Evolutionary conservation across 30 jellyfish, hydroid and myxozoan species (phyloP), one percentile per base, ranked within the genome.

Genomic region (Chrysaora quinquecirrha): DNA sequence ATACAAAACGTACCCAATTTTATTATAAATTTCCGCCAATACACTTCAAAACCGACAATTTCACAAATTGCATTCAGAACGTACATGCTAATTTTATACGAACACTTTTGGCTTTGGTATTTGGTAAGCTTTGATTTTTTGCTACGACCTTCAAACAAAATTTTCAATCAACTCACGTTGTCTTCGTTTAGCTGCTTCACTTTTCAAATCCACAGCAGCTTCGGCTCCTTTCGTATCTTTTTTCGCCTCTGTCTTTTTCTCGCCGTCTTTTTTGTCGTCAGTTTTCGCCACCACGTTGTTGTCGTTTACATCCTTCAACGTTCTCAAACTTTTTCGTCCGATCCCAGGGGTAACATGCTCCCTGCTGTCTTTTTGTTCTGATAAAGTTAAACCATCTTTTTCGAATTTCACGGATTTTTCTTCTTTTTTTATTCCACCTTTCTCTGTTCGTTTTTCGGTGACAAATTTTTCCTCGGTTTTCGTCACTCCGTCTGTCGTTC

Each of bases 151-250:
- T n/a, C n/a, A n/a, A n/a, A n/a, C n/a, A n/a, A n/a, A n/a, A n/a
- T n/a, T n/a, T n/a, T n/a, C n/a, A n/a, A n/a, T n/a, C 54, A 62
- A 22, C 83, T 23, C 32, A 84, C 85, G 38, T 65, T 63, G 95
- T 46, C 86, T 76, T 33, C 97, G 62, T 38, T 80, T 80, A 24
- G 95, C 82, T 1, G 87, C 95, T 67, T 69, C 89, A 32, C 95
- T 92, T 38, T 89, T 89, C 82, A 81, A 73, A 24, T 89, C 97
- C 2, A 78, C 97, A 0, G 19, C 90, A 28, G 79, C 94, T 9
- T 77, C 96, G 24, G 87, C 90, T 43, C 83, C 87, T 65, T 73
- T 65, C 0, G 87, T 11, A 23, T 48, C 89, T 29, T 19, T 62
- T 19, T 69, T 70, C 1, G 76, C 65, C 50, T 48, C 89, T 25